phyloP scores from a whole-genome alignment of 2,113 vertebrate species.

The Zosterops hypoxanthus region DNA sequence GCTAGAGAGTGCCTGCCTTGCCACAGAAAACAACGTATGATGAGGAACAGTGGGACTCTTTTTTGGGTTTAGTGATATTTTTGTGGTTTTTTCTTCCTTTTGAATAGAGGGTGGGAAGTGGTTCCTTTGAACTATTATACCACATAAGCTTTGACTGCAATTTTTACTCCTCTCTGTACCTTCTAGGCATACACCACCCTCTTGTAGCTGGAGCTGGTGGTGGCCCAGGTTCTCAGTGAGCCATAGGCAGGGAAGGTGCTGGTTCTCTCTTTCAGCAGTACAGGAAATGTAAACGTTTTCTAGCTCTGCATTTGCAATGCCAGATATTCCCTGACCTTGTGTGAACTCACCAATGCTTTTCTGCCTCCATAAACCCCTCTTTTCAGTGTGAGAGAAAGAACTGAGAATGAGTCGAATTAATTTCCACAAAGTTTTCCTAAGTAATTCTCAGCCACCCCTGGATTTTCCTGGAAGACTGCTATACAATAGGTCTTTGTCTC shows the following conservation, averaged over 20 bases:
- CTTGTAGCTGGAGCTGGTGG: background rate
- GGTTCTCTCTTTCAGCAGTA: background rate
- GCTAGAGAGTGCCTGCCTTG: background rate
- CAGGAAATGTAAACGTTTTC: background rate
- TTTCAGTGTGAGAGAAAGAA: constrained; percentile 14
- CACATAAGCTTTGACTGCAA: background rate
- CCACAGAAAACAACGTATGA: background rate
- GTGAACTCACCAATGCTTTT: background rate
- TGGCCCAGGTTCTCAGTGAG: background rate
- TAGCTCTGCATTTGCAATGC: background rate
- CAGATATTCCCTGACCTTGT: background rate
- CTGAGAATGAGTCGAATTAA: background rate
- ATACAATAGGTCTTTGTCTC: constrained; percentile 54
- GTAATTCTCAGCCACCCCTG: constrained; percentile 18
- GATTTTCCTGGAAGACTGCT: constrained; percentile 28
- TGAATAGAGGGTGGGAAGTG: background rate
- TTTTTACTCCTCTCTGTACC: background rate
- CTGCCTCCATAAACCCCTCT: background rate
- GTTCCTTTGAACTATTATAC: background rate
- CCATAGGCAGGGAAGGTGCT: background rate
- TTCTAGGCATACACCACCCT: background rate
- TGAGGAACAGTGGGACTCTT: background rate
- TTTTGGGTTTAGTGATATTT: background rate
- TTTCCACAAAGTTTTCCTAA: constrained; percentile 22
- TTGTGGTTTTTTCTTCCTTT: background rate